Base-by-base conservation (phyloP, 2,888 invertebrate genomes). In the Scaptomyza parva region DNA sequence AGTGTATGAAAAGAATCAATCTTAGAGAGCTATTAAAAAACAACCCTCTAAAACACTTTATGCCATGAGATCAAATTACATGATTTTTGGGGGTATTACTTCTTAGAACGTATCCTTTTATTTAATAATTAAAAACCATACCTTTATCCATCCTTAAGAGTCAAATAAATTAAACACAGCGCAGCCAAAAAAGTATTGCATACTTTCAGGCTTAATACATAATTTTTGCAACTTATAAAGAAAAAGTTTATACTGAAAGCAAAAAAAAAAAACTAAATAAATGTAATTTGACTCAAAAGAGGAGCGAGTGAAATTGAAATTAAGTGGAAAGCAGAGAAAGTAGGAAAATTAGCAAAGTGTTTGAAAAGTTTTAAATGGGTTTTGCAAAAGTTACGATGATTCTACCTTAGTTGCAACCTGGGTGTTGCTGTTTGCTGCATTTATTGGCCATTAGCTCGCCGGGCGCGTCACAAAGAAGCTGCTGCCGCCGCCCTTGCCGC, bases 341-440 rank as follows among this genome's bases (percentile, higher is more conserved):
- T 53, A 20, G 58, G 26, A 17, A 57, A 77, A 68, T 77, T 78
- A 74, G 44, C 47, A 68, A 77, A 74, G 45, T 61, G 74, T 61
- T 75, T 68, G 26, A 45, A 68, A 78, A 78, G 45, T 75, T 75
- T 75, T 68, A 78, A 68, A 78, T 69, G 70, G 53, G 61, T 74
- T 60, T 57, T 18, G 43, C 17, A 51, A 74, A 72, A 35, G 48
- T 20, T 35, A 20, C 2, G n/a, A 18, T 20, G 45, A 17, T 12
- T 39, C 39, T 45, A n/a, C n/a, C n/a, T n/a, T n/a, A n/a, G 28
- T 52, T 70, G 55, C 45, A 26, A 26, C 26, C 22, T 22, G 22
- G 8, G 45, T 44, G 24, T 11, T 28, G 24, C 26, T 33, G 24
- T 43, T 41, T 26, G 41, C 33, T 40, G 44, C 59, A 28, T 26